Percentiles rank a stretch among this genome's conserved stretches.
These are phyloP conservation scores for Anniella stebbinsi DNA, from an alignment of 2,797 vertebrate species.

Conservation along the genomic window DNA sequence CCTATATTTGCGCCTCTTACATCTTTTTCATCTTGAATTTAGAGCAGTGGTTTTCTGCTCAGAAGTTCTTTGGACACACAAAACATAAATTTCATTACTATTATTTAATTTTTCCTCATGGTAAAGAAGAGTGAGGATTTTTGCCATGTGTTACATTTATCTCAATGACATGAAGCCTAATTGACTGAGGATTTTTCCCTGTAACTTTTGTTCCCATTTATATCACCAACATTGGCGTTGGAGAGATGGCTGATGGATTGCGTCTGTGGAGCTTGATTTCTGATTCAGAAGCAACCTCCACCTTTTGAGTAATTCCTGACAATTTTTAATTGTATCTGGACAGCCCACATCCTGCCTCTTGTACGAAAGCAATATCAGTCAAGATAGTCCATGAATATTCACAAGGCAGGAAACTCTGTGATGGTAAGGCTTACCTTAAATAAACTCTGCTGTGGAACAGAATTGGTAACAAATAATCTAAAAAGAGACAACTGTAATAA, in stretches of 20 bases:
- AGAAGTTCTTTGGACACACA: background rate
- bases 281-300: constrained; percentile 43
- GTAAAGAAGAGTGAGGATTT: constrained; percentile 7
- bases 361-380: constrained; percentile 30
- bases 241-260: background rate
- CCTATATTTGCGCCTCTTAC: background rate
- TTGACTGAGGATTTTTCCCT: background rate
- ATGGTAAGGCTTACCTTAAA: constrained; percentile 18
- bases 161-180: constrained; percentile 30
- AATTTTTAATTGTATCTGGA: constrained; percentile 48
- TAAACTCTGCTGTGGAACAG: constrained; percentile 2
- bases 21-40: background rate
- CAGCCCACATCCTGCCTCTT: constrained; percentile 45
- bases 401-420: constrained; percentile 1
- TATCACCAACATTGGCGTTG: background rate
- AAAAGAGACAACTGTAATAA: background rate
- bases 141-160: background rate
- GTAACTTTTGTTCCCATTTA: background rate
- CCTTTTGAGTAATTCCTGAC: constrained; percentile 43
- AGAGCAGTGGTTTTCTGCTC: background rate
- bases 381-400: background rate
- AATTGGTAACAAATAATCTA: constrained; percentile 15
- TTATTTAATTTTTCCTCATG: background rate
- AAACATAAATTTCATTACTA: background rate
- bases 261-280: constrained; percentile 25